Conservation (phyloP, 2,113 vertebrate species). For the Oceanodroma tethys region DNA sequence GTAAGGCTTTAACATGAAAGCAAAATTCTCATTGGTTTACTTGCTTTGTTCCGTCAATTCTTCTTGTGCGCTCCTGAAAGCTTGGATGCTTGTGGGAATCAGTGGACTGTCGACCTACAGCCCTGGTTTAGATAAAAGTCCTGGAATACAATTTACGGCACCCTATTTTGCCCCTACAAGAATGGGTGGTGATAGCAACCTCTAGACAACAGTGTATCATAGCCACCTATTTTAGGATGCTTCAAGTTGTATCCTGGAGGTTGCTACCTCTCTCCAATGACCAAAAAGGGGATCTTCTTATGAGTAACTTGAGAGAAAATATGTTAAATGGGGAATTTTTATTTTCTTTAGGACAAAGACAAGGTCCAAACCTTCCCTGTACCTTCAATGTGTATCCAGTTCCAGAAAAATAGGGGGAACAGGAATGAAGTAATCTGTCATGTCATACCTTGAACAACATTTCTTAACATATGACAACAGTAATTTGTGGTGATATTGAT, state of each 20-base stretch:
- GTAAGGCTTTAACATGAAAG: neutral
- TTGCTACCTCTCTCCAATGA: neutral
- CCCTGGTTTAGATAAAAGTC: neutral
- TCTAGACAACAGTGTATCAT: neutral
- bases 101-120: neutral
- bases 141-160: neutral
- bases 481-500: neutral
- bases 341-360: neutral
- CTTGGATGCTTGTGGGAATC: neutral
- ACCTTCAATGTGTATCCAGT: neutral
- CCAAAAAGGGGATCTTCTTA: neutral
- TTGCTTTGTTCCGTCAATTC: neutral
- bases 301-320: neutral
- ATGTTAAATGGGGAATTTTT: neutral
- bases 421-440: neutral
- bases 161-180: neutral
- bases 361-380: neutral
- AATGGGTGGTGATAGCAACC: neutral
- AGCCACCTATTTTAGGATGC: neutral
- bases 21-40: neutral
- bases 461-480: neutral
- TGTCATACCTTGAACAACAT: neutral
- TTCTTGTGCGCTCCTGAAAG: neutral
- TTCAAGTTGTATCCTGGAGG: neutral
- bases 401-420: neutral